A percentile compares a stretch with the other conserved stretches of the same genome.
Evolutionary conservation across 2,113 vertebrate genomes (phyloP).

Genomic region (Glareola pratincola): DNA sequence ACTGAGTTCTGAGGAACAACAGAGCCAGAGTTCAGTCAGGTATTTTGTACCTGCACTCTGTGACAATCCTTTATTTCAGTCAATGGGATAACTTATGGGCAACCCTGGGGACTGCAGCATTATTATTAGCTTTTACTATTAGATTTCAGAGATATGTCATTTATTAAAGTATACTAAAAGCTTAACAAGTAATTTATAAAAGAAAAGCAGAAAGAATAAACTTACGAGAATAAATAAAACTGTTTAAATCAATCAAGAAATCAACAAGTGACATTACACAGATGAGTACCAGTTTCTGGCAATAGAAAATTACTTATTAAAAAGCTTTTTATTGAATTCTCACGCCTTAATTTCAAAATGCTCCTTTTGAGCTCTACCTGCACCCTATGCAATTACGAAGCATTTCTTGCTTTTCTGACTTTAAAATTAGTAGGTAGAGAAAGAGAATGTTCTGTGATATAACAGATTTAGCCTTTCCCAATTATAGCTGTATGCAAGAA

Average conservation of each 20-base stretch:
- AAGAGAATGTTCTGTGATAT: conserved; percentile 14
- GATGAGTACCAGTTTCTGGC: background rate
- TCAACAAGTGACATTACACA: conserved; percentile 37
- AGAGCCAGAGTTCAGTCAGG: background rate
- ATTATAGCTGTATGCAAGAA: conserved; percentile 29
- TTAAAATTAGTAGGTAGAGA: conserved; percentile 31
- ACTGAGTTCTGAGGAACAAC: background rate
- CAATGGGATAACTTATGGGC: background rate
- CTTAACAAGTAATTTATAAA: background rate
- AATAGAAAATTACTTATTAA: background rate
- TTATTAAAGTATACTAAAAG: background rate
- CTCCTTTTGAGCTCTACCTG: background rate
- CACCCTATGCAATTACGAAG: background rate
- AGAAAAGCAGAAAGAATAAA: background rate
- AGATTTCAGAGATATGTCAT: background rate
- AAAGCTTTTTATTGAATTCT: background rate
- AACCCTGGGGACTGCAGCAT: background rate
- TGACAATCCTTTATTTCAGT: background rate
- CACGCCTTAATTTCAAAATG: background rate
- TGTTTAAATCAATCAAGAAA: background rate
- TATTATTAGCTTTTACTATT: background rate
- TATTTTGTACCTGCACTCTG: background rate
- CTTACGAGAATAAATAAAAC: background rate
- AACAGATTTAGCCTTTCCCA: conserved; percentile 34
- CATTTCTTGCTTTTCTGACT: conserved; percentile 13